These are phyloP conservation scores for Clistopyga incitator DNA, from an alignment of 2,888 invertebrate genomes.

Conservation along the genomic window DNA sequence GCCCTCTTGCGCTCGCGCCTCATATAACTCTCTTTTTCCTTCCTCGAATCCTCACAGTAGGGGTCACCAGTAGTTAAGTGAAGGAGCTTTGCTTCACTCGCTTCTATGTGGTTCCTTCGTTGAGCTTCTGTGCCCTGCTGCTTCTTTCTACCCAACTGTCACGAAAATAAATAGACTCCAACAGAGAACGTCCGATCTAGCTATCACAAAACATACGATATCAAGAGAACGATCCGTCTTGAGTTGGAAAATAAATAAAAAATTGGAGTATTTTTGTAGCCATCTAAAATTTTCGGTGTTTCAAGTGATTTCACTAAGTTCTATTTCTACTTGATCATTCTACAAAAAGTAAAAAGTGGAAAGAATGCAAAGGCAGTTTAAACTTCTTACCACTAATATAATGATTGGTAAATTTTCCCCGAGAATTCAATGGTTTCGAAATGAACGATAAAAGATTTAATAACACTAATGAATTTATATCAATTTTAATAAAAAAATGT, in stretches of 20 bases:
- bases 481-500: too few species aligned
- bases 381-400: not conserved
- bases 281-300: conserved; percentile 22
- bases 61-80: conserved; percentile 40
- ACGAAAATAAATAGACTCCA: conserved; percentile 53
- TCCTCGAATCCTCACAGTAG: conserved; percentile 25
- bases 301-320: conserved; percentile 34
- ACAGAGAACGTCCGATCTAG: conserved; percentile 14
- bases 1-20: conserved; percentile 47
- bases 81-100: conserved; percentile 42
- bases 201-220: conserved; percentile 25
- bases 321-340: conserved; percentile 23
- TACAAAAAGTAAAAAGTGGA: not conserved
- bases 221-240: conserved; percentile 23
- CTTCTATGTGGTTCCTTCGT: conserved; percentile 31
- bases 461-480: too few species aligned
- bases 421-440: too few species aligned
- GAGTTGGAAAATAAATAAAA: conserved; percentile 25
- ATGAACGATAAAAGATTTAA: too few species aligned
- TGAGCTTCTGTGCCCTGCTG: conserved; percentile 33
- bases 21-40: conserved; percentile 43
- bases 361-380: not conserved
- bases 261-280: conserved; percentile 20
- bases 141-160: conserved; percentile 58
- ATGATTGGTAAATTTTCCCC: too few species aligned